Evolutionary conservation across 2,888 invertebrate genomes (phyloP).

Genomic region (Rambutsinella grinnellia): DNA sequence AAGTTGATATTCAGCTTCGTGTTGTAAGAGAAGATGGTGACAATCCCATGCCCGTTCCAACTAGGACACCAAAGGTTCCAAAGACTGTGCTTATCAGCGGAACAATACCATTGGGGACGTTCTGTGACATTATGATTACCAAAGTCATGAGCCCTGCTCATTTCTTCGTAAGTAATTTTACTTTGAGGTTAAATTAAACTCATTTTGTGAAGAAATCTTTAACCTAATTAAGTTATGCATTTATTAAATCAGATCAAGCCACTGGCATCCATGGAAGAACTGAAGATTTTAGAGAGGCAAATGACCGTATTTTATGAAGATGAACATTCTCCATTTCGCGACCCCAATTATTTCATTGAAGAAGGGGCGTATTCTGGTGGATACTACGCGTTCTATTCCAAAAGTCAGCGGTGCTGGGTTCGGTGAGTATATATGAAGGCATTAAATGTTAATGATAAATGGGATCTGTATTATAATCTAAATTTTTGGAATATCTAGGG

Average conservation of each 20-base stretch:
- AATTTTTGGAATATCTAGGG: too few species aligned
- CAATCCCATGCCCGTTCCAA: conserved; percentile 36
- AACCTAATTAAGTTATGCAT: too few species aligned
- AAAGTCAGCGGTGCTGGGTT: conserved; percentile 49
- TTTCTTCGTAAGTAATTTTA: conserved; percentile 35
- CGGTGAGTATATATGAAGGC: conserved; percentile 17
- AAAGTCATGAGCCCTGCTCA: conserved; percentile 40
- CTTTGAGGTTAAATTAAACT: background rate
- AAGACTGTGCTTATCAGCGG: conserved; percentile 46
- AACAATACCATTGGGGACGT: conserved; percentile 32
- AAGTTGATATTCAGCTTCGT: conserved; percentile 41
- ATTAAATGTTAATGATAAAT: background rate
- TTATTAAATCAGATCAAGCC: conserved; percentile 32
- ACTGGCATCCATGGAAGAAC: conserved; percentile 25
- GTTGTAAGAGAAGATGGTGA: conserved; percentile 40
- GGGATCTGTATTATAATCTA: background rate
- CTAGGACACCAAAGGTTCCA: conserved; percentile 38
- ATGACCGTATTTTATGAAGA: conserved; percentile 53
- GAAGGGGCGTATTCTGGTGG: conserved; percentile 41
- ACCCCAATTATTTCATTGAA: conserved; percentile 45
- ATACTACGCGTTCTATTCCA: conserved; percentile 45
- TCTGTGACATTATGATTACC: conserved; percentile 37
- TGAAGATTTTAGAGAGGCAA: conserved; percentile 30
- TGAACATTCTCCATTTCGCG: conserved; percentile 39
- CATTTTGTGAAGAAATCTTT: too few species aligned